Conservation (phyloP, 2,888 invertebrate species). For the Macrophya alboannulata region DNA sequence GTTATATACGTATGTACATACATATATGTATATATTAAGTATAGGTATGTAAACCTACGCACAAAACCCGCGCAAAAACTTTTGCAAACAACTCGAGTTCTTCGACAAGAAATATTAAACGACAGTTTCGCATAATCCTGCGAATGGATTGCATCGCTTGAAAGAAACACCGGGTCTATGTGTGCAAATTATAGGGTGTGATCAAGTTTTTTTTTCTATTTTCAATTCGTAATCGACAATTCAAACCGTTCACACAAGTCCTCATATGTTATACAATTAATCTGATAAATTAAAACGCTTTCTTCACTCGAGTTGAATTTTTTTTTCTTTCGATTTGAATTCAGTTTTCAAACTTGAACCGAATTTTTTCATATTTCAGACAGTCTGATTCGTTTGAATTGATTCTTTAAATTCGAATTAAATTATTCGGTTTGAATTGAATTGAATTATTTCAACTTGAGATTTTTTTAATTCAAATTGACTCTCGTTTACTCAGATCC, state of each 20-base stretch:
- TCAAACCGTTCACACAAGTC: not conserved
- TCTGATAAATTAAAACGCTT: not conserved
- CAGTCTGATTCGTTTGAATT: not conserved
- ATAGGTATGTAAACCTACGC: constrained; percentile 41
- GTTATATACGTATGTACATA: too few species aligned
- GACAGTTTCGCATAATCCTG: constrained; percentile 29
- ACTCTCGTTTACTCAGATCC: not conserved
- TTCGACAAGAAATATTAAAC: not conserved
- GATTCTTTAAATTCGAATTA: not conserved
- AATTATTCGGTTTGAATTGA: not conserved
- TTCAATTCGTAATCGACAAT: not conserved
- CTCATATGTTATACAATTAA: not conserved
- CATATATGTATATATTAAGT: not conserved
- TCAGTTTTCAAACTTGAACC: not conserved
- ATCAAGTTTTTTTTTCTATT: not conserved
- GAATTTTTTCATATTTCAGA: not conserved
- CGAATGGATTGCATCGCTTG: constrained; percentile 28
- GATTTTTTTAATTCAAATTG: not conserved
- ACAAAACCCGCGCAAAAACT: constrained; percentile 41
- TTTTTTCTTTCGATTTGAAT: not conserved
- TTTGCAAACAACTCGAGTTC: constrained; percentile 21
- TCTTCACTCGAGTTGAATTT: not conserved
- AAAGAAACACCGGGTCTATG: not conserved
- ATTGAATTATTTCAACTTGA: not conserved
- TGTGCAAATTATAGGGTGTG: not conserved